Base-by-base conservation (phyloP, 2,113 vertebrate species). In the Rhynchomys soricoides region DNA sequence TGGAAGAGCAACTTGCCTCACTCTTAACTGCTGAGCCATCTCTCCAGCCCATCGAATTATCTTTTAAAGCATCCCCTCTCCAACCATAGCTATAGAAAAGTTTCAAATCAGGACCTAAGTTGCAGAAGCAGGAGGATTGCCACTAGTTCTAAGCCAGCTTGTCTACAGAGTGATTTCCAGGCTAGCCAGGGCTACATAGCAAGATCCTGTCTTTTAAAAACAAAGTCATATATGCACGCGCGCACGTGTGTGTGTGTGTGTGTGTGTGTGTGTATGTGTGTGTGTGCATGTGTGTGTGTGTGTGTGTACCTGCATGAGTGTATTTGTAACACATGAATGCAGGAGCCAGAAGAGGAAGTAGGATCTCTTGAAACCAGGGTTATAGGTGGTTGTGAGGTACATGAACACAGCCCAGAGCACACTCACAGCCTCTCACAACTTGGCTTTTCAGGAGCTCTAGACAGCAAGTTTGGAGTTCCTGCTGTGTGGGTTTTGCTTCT, bases 401-500 rank as follows among this genome's bases (percentile, higher is more conserved):
- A 64, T 90, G 78, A 95, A 90, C 1, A 73, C 29, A 52, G 45
- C 22, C 57, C 52, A 71, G 86, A 77, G 6, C 17, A 31, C 82
- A 29, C 48, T 73, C 79, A 31, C 21, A 57, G 29, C 29, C 19
- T 78, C 93, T 87, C 45, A 79, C 15, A 74, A 78, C 55, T 71
- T 68, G 9, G 85, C 93, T 93, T 45, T 91, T 59, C 16, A 59
- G 62, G 26, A 95, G 92, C 43, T 90, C 74, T 70, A n/a, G 68
- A 82, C 4, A 73, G 55, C 21, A 48, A 34, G 74, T 90, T 87
- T 52, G 73, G 81, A 95, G 16, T 12, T 86, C 89, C 73, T 37
- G 91, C 66, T 11, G 15, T 74, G 22, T 82, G 55, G 48, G 55
- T 95, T 94, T 94, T 94, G 34, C 73, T 95, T 95, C 82, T 97